Base-by-base conservation (phyloP, 2,797 vertebrate genomes). In the Acanthurus tractus region DNA sequence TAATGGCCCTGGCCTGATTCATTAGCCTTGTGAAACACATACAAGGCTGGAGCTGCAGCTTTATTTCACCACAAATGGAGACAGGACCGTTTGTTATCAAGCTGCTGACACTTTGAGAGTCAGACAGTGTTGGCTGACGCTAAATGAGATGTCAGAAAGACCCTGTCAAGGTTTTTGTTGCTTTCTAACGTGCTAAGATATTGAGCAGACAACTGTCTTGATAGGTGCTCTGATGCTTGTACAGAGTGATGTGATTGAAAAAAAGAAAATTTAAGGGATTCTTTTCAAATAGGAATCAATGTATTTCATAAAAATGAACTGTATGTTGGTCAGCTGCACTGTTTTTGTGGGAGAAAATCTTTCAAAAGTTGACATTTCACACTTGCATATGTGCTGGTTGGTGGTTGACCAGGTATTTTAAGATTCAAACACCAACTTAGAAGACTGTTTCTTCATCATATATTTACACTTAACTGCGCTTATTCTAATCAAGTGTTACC, bases 41-140 rank as follows among this genome's bases (percentile, higher is more conserved):
- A 34, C 20, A 23, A 63, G 69, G 56, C 46, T 8, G 12, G 14
- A 72, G 48, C 61, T 63, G 57, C 50, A 63, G 58, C 14, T 63
- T 76, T 50, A 72, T 74, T 52, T 75, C 53, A 3, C 52, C 23
- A n/a, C 48, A 49, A 18, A 70, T 56, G 69, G 62, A 80, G 67
- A 81, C 34, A 14, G 49, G 40, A 45, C 3, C 1, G 7, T 77
- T 85, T 74, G 36, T 83, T 79, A 56, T 86, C 77, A 29, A n/a
- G 72, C 72, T 80, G 75, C 50, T 45, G 82, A 73, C 77, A 55
- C 58, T 29, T 59, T 55, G 59, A 76, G 44, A 59, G 69, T n/a
- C 64, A 22, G 57, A 1, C 22, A 1, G 38, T 48, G 65, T 74
- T 25, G 34, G 49, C 36, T 20, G 45, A 74, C 63, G 13, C 38